Base-by-base conservation (phyloP, 2,888 invertebrate species). In the Pemphredon lugubris region DNA sequence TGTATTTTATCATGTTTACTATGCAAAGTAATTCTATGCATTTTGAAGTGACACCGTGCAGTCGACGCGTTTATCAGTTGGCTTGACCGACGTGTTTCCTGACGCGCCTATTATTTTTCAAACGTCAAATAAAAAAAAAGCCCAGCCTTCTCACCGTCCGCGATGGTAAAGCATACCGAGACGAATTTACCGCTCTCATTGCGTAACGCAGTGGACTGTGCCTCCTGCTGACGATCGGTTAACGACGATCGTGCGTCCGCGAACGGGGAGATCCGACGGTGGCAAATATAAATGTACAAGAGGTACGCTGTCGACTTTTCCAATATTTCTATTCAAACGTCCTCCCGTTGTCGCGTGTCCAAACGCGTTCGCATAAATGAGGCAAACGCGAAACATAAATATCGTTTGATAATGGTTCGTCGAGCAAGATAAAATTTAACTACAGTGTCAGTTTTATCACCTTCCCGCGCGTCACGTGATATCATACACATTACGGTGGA, bases 11-110 rank as follows among this genome's bases (percentile, higher is more conserved):
- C 57, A n/a, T 45, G 65, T 75, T 79, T 73, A 73, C 72, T 70
- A 79, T 79, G 79, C 73, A 76, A 79, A 78, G 70, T 79, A 73
- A 63, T 76, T 79, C 79, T 76, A 79, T 79, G 79, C 79, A 79
- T 79, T 79, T 79, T 68, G 73, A 71, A 76, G 66, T 61, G 70
- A 18, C 42, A 40, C 18, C 47, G 21, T 47, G 53, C 40, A 30
- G 39, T n/a, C 53, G 42, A 37, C 55, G 32, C 55, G 67, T 68
- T 73, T 68, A 73, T 74, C 73, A 59, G 67, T 18, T n/a, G 30
- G 45, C 37, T 59, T 42, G 48, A 57, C 44, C 37, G 50, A 34
- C 40, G 50, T n/a, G 34, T 30, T 13, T 16, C 44, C 48, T 20
- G 23, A 26, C 42, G 23, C 45, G 21, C 32, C 23, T 39, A 21